phyloP scores from a whole-genome alignment of 2,113 vertebrate species.

The Macrotus californicus region DNA sequence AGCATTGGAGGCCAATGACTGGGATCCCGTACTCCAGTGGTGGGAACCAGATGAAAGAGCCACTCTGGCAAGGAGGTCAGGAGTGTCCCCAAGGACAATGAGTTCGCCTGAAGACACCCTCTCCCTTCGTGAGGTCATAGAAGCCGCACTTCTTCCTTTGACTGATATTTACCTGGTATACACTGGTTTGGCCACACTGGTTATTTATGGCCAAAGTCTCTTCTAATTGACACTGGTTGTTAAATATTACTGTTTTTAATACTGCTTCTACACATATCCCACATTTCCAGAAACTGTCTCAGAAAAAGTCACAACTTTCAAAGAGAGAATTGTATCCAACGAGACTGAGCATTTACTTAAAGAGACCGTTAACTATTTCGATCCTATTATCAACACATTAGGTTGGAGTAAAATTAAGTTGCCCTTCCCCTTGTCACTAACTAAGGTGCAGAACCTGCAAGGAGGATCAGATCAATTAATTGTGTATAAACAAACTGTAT shows the following conservation, averaged over 20 bases:
- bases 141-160: not conserved
- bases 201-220: not conserved
- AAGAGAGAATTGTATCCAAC: not conserved
- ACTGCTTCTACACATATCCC: not conserved
- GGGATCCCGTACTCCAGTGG: not conserved
- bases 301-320: not conserved
- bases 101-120: not conserved
- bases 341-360: not conserved
- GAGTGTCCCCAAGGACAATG: not conserved
- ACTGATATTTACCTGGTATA: not conserved
- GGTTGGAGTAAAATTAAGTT: constrained; percentile 8
- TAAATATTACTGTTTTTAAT: not conserved
- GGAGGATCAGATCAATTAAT: not conserved
- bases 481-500: not conserved
- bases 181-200: not conserved
- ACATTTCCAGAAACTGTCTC: not conserved
- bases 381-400: not conserved
- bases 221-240: not conserved
- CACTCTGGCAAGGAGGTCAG: not conserved
- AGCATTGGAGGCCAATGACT: not conserved
- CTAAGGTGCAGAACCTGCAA: not conserved
- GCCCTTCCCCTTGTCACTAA: not conserved
- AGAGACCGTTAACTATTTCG: not conserved
- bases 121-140: too few species aligned
- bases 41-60: not conserved